These are phyloP conservation scores for Eristalis tenax DNA, from an alignment of 2,888 invertebrate genomes.

Conservation along the genomic window DNA sequence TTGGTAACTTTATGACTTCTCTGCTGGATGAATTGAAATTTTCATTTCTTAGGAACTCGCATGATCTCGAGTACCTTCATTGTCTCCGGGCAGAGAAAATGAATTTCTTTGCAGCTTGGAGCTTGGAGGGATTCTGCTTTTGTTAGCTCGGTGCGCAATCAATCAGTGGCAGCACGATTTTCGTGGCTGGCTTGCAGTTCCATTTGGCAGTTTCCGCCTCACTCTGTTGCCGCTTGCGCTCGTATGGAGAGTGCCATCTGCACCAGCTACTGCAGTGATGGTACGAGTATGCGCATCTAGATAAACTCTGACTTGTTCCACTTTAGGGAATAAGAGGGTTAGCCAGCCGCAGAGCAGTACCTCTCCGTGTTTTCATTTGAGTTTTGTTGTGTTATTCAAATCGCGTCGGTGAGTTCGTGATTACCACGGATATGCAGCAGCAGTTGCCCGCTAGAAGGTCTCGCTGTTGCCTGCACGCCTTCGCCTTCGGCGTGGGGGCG, in stretches of 20 bases:
- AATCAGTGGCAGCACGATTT: constrained; percentile 70
- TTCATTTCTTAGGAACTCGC: constrained; percentile 40
- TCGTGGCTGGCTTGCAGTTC: constrained; percentile 59
- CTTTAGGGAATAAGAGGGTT: constrained; percentile 58
- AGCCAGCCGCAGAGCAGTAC: constrained; percentile 6
- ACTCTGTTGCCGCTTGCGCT: constrained; percentile 12
- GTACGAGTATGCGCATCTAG: constrained; percentile 62
- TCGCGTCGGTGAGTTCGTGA: constrained; percentile 65
- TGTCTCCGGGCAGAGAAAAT: constrained; percentile 30
- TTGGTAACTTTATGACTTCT: constrained; percentile 51
- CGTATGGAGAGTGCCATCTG: constrained; percentile 42
- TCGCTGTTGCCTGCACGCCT: neutral
- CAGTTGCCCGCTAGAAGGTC: constrained; percentile 14
- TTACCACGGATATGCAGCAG: constrained; percentile 9
- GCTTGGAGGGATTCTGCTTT: constrained; percentile 16
- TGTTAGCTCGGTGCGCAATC: constrained; percentile 43
- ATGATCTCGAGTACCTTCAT: neutral
- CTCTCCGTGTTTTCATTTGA: constrained; percentile 40
- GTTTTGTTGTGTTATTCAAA: constrained; percentile 61
- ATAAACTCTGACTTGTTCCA: constrained; percentile 69
- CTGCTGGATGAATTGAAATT: constrained; percentile 28
- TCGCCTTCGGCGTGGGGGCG: neutral
- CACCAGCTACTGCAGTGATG: constrained; percentile 21
- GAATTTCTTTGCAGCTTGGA: constrained; percentile 14
- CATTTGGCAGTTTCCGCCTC: constrained; percentile 50